Evolutionary conservation across 2,888 invertebrate genomes (phyloP).

Genomic region (Eremobia ochroleuca): DNA sequence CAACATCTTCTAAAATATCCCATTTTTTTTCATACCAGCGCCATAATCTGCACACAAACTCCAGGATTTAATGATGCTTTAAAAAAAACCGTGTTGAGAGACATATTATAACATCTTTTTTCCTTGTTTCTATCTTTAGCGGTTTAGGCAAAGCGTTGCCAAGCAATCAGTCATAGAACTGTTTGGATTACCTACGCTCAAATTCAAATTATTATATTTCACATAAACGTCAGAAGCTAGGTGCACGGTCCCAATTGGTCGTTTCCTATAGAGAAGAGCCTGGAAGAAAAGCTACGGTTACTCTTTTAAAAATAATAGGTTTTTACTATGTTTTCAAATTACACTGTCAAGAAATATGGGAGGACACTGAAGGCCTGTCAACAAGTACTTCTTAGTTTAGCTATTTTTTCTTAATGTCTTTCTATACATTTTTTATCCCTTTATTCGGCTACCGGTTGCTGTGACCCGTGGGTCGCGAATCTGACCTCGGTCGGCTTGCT

Average conservation of each 20-base stretch:
- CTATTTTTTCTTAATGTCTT: background rate
- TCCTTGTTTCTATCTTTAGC: background rate
- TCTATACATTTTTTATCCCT: slow-evolving; percentile 43
- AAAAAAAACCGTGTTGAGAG: background rate
- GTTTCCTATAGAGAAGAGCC: too few relatives aligned
- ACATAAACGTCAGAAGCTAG: too few relatives aligned
- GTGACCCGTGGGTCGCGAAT: slow-evolving; percentile 43
- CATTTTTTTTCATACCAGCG: background rate
- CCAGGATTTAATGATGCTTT: background rate
- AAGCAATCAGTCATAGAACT: background rate
- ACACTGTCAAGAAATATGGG: background rate
- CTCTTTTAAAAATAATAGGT: too few relatives aligned
- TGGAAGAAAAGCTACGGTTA: too few relatives aligned
- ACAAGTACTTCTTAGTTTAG: background rate
- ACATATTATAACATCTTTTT: background rate
- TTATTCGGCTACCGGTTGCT: slow-evolving; percentile 29
- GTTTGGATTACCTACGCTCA: too few relatives aligned
- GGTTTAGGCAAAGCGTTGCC: background rate
- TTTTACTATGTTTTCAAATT: background rate
- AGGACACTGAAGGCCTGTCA: background rate
- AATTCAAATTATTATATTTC: too few relatives aligned
- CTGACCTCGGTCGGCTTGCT: slow-evolving; percentile 40
- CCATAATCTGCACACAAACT: background rate
- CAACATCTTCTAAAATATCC: background rate
- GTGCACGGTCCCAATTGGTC: too few relatives aligned